A percentile compares a stretch with the other conserved stretches of the same genome.
Evolutionary conservation across 1,140 invertebrate species (phyloP).

Genomic region (Drosophila virilis): DNA sequence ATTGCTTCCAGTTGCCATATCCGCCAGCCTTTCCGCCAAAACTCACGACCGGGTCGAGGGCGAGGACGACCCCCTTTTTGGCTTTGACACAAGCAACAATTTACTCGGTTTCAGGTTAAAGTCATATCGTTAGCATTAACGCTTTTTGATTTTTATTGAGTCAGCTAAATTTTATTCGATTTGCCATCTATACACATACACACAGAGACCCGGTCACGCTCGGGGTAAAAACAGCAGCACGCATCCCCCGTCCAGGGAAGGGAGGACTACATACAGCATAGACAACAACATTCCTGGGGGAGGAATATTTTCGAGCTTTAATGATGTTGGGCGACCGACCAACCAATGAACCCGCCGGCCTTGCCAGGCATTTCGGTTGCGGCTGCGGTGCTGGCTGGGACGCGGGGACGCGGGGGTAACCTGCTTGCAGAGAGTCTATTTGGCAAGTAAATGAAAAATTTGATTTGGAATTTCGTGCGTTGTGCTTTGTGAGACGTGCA

Average conservation of each 20-base stretch:
- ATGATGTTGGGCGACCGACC: constrained; percentile 74
- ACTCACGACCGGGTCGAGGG: constrained; percentile 23
- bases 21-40: constrained; percentile 70
- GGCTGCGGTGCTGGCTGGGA: too few relatives aligned
- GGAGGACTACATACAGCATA: constrained; percentile 28
- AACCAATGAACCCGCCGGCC: constrained; percentile 73
- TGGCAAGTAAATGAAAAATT: constrained; percentile 82
- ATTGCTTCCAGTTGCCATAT: constrained; percentile 81
- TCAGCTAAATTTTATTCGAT: constrained; percentile 84
- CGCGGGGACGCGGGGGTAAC: constrained; percentile 15
- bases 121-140: constrained; percentile 84
- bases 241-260: constrained; percentile 24
- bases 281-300: constrained; percentile 71
- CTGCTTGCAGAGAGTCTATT: constrained; percentile 62
- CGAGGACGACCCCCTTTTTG: constrained; percentile 48
- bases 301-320: constrained; percentile 80
- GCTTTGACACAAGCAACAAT: constrained; percentile 81
- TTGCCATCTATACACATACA: constrained; percentile 63
- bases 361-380: constrained; percentile 29
- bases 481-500: constrained; percentile 51
- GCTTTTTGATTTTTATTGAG: constrained; percentile 84
- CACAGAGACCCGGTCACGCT: constrained; percentile 37
- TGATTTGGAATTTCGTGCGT: constrained; percentile 81
- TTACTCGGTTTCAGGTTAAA: constrained; percentile 83
- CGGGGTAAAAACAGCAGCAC: constrained; percentile 5